phyloP scores from a whole-genome alignment of 2,797 vertebrate genomes.

The Parotocinclus haroldoi region DNA sequence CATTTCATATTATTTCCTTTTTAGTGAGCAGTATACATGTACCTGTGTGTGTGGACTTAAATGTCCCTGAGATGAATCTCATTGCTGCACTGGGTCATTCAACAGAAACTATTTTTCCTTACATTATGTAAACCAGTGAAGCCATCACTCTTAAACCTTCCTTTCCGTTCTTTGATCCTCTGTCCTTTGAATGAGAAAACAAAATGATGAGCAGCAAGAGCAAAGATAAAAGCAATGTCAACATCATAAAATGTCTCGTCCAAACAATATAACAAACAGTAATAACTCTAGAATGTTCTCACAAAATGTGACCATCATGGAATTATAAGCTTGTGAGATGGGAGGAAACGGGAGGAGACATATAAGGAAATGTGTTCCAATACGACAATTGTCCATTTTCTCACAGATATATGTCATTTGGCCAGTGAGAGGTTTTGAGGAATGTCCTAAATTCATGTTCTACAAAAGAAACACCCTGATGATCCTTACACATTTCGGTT shows the following conservation, averaged over 20 bases:
- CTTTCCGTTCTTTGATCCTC: slow-evolving; percentile 22
- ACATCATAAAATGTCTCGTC: slow-evolving; percentile 77
- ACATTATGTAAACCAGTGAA: background rate
- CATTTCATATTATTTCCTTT: too few species aligned
- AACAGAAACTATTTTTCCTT: background rate
- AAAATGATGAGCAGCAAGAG: slow-evolving; percentile 60
- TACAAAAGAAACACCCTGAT: too few species aligned
- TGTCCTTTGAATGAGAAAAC: slow-evolving; percentile 58
- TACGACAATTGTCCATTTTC: slow-evolving; percentile 41
- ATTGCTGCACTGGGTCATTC: slow-evolving; percentile 26
- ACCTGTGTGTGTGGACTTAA: background rate
- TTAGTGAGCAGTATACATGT: too few species aligned
- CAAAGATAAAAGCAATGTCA: slow-evolving; percentile 67
- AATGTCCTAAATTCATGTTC: slow-evolving; percentile 15
- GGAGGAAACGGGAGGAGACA: slow-evolving; percentile 39
- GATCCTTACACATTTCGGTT: too few species aligned
- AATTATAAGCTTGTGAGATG: slow-evolving; percentile 46
- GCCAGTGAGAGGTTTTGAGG: slow-evolving; percentile 17
- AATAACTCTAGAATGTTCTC: slow-evolving; percentile 51
- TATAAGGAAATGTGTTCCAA: slow-evolving; percentile 50
- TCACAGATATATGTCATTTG: slow-evolving; percentile 1
- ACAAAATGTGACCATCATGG: slow-evolving; percentile 39
- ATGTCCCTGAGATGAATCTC: slow-evolving; percentile 38
- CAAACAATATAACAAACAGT: slow-evolving; percentile 56
- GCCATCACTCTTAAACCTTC: background rate